phyloP scores from a whole-genome alignment of 1,140 invertebrate genomes.

The Ceratina japonica region DNA sequence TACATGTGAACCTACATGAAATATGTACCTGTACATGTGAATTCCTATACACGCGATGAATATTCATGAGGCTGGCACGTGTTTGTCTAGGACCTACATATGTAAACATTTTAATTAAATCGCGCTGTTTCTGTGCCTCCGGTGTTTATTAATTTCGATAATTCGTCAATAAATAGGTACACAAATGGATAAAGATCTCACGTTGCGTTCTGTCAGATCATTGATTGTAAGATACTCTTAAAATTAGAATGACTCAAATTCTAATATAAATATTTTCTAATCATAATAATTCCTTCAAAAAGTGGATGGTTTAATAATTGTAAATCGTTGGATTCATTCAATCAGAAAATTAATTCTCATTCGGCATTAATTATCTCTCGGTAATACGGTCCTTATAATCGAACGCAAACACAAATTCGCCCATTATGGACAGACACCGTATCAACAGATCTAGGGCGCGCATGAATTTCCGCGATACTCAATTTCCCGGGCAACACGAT shows the following conservation, averaged over 20 bases:
- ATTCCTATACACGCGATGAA: conserved; percentile 43
- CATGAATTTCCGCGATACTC: neutral
- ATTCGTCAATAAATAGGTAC: neutral
- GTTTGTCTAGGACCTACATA: conserved; percentile 45
- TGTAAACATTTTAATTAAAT: conserved; percentile 42
- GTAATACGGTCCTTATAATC: too few species aligned
- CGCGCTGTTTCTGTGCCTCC: neutral
- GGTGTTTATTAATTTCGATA: neutral
- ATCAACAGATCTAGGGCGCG: neutral
- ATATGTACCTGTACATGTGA: conserved; percentile 27
- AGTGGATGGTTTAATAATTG: too few species aligned
- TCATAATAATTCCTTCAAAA: too few species aligned
- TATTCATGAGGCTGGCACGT: conserved; percentile 28
- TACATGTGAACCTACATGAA: neutral
- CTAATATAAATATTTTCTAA: too few species aligned
- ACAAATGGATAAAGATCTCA: too few species aligned
- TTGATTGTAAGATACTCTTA: too few species aligned
- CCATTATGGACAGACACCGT: neutral
- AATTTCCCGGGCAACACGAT: conserved; percentile 1
- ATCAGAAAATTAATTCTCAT: too few species aligned
- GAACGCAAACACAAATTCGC: too few species aligned
- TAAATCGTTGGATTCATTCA: too few species aligned
- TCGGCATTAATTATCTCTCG: too few species aligned
- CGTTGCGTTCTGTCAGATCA: too few species aligned
- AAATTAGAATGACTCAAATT: too few species aligned